Evolutionary conservation across 1,140 invertebrate species (phyloP), one percentile per base, ranked within the genome.

Genomic region (Anadara kagoshimensis): DNA sequence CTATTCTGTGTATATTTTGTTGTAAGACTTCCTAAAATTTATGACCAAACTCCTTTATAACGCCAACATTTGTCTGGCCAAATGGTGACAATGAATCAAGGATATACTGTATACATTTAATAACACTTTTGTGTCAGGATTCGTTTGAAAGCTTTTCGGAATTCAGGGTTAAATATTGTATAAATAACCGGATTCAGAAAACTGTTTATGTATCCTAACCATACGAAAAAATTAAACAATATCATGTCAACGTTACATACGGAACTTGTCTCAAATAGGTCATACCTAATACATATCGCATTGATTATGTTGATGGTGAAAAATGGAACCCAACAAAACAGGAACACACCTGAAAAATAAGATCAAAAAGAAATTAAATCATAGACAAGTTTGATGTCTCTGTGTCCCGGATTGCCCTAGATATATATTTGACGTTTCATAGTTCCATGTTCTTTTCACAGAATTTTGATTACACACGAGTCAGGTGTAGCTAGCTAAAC

Each of bases 161-260:
- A 99, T 90, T 99, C 98, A 5, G 96, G 95, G 91, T 99, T 99
- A 92, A 99, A 99, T 85, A 99, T 98, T 51, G 98, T 99, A 89
- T 99, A 99, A 88, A 99, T 99, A 74, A 99, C 94, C 4, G 97
- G 97, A 91, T 99, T 99, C 69, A 99, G 94, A 79, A 91, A 98
- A 85, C 91, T 98, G 91, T 99, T 99, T 91, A 99, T 97, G 90
- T 99, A 99, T 57, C 98, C 98, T 45, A 99, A 92, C 98, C 98
- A 99, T 1, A 97, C 98, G 75, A 99, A 95, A 90, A 99, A 98
- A 14, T 94, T 78, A 72, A 89, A 81, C 10, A 88, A 63, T 43
- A 86, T 84, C 11, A 73, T 65, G 63, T 87, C 80, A 41, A 84
- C 72, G 63, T 87, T 81, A 66, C 84, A 87, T 20, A 85, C 79